A percentile compares a stretch with the other conserved stretches of the same genome.
phyloP scores from a whole-genome alignment of 1,140 invertebrate genomes.

The Drosophila teissieri region DNA sequence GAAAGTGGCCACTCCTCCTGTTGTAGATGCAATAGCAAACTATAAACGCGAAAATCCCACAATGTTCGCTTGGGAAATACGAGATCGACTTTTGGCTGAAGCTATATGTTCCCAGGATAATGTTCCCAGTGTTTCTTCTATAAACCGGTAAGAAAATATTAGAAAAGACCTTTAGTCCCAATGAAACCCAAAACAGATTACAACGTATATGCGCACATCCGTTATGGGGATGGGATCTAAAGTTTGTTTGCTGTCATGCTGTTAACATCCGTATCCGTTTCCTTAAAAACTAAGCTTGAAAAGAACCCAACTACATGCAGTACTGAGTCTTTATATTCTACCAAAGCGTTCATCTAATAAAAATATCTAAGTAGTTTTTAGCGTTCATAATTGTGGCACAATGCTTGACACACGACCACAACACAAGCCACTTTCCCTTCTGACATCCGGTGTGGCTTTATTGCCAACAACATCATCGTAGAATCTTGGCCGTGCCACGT shows the following conservation, averaged over 20 bases:
- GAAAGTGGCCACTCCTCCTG: constrained; percentile 99
- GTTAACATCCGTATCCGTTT: constrained; percentile 61
- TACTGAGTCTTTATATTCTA: constrained; percentile 12
- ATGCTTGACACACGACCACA: constrained; percentile 83
- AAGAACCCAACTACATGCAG: constrained; percentile 1
- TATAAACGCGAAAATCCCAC: constrained; percentile 99
- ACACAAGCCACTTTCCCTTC: constrained; percentile 72
- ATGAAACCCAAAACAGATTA: constrained; percentile 4
- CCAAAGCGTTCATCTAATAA: constrained; percentile 62
- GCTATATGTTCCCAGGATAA: constrained; percentile 99
- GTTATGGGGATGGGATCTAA: constrained; percentile 20
- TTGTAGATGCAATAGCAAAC: constrained; percentile 98
- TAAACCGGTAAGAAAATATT: constrained; percentile 94
- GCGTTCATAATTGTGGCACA: constrained; percentile 82
- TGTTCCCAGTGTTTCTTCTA: constrained; percentile 99
- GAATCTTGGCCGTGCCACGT: constrained; percentile 40
- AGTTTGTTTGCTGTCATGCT: constrained; percentile 72
- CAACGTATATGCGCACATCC: constrained; percentile 47
- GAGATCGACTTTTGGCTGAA: constrained; percentile 97
- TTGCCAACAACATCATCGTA: constrained; percentile 36
- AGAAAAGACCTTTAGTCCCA: background rate
- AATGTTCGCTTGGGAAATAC: constrained; percentile 99
- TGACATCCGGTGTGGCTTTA: constrained; percentile 60
- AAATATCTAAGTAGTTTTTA: constrained; percentile 82
- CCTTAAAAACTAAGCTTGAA: constrained; percentile 16